Base-by-base conservation (phyloP, 2,797 vertebrate species). In the Discoglossus pictus region DNA sequence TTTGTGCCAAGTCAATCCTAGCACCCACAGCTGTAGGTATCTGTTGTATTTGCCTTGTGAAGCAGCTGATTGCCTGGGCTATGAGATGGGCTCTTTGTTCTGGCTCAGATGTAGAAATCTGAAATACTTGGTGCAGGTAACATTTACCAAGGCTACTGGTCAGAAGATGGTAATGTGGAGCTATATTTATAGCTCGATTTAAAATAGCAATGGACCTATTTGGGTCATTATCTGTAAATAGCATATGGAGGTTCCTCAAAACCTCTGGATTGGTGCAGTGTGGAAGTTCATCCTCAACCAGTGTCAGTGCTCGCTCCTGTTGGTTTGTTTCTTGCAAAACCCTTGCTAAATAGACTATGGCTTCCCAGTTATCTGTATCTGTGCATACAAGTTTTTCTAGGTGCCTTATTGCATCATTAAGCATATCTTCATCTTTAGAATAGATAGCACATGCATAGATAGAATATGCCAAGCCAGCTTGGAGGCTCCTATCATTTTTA, bases 121-220 rank as follows among this genome's bases (percentile, higher is more conserved):
- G 24, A 15, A 27, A 34, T 15, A 18, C 13, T 27, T 8, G 13
- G 17, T 34, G 48, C 12, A 23, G 9, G 15, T 51, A 34, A 9
- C 16, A 2, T 27, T 34, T 11, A 13, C 25, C 48, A 13, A 51
- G 27, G 16, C 34, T 15, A 27, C 34, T 23, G n/a, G 24, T 34
- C 24, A 51, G 25, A 16, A 27, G 27, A 51, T 51, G 48, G 17
- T 51, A 34, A 51, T 34, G 3, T 27, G 48, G 48, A 4, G 25
- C 48, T 12, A 51, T 27, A 16, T 1, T 7, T 17, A 15, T 23
- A 31, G 25, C 48, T 27, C 25, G 27, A 15, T 16, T 1, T 15
- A 51, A 16, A 16, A 51, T 11, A 12, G 27, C 7, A 3, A 51
- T 4, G 24, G 24, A 15, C 34, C 34, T 51, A 2, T 17, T 25